phyloP scores from a whole-genome alignment of 2,888 invertebrate species.

The Ichneumoninae sp. region DNA sequence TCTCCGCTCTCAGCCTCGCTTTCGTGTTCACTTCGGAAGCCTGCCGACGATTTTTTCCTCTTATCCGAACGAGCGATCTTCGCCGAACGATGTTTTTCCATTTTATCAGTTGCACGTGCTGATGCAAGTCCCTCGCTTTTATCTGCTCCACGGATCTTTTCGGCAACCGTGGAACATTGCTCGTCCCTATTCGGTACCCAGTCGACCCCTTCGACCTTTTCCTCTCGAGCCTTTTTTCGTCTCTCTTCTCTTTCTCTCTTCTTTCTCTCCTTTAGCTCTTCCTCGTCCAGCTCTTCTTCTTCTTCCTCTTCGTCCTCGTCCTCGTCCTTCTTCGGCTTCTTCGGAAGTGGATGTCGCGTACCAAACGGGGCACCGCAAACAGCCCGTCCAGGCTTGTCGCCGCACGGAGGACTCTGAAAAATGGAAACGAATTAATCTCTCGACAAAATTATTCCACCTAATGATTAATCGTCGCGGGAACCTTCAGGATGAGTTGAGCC shows the following conservation, averaged over 20 bases:
- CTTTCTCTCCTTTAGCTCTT: conserved; percentile 40
- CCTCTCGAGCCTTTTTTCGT: conserved; percentile 19
- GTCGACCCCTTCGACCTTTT: conserved; percentile 40
- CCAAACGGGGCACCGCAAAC: conserved; percentile 73
- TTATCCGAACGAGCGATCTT: conserved; percentile 43
- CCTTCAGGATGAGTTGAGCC: conserved; percentile 60
- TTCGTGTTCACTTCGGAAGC: not conserved
- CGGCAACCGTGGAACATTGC: conserved; percentile 59
- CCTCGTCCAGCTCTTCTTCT: conserved; percentile 56
- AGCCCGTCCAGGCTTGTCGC: conserved; percentile 72
- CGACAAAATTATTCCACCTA: not conserved
- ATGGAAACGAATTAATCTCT: not conserved
- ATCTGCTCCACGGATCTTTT: not conserved
- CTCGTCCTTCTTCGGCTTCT: conserved; percentile 64
- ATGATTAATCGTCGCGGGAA: not conserved
- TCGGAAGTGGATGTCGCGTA: conserved; percentile 62
- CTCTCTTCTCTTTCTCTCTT: conserved; percentile 34
- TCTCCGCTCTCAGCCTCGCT: not conserved
- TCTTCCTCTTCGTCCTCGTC: conserved; percentile 66
- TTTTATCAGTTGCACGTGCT: conserved; percentile 3
- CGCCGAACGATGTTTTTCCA: not conserved
- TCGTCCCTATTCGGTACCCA: conserved; percentile 60
- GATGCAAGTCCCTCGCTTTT: not conserved
- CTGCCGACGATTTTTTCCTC: conserved; percentile 38
- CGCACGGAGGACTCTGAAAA: conserved; percentile 73